A percentile compares a stretch with the other conserved stretches of the same genome.
Conservation (phyloP, 2,113 vertebrate genomes). For the Halcyon senegalensis region DNA sequence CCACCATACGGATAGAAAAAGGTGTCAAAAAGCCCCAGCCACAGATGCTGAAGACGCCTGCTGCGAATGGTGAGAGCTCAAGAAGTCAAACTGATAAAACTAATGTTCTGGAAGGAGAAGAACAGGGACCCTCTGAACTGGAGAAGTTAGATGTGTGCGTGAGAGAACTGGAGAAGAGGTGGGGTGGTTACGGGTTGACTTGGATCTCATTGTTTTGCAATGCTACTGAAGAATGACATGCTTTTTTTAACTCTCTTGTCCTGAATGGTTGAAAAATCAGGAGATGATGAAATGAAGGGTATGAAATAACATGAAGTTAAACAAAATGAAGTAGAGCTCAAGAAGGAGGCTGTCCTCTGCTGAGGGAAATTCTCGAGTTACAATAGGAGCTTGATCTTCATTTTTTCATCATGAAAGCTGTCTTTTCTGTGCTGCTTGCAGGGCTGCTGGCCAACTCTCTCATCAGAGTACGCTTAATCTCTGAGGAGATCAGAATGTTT, state of each 20-base stretch:
- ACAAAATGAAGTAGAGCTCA: background rate
- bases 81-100: background rate
- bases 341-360: background rate
- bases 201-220: background rate
- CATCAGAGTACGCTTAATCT: background rate
- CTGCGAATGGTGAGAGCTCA: constrained; percentile 81
- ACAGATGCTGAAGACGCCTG: constrained; percentile 63
- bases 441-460: background rate
- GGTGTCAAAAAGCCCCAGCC: constrained; percentile 73
- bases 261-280: background rate
- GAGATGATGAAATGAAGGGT: background rate
- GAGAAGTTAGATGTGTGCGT: background rate
- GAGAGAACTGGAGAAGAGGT: background rate
- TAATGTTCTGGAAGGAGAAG: rapidly evolving
- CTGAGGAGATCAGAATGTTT: background rate
- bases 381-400: background rate
- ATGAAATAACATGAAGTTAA: background rate
- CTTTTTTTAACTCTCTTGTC: background rate
- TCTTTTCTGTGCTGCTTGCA: background rate
- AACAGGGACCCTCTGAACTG: background rate
- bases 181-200: background rate
- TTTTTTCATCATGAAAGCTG: background rate
- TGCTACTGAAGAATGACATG: background rate
- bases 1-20: constrained; percentile 89
- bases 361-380: background rate